Evolutionary conservation across 2,888 invertebrate genomes (phyloP).

Genomic region (Willowsia nigromaculata): DNA sequence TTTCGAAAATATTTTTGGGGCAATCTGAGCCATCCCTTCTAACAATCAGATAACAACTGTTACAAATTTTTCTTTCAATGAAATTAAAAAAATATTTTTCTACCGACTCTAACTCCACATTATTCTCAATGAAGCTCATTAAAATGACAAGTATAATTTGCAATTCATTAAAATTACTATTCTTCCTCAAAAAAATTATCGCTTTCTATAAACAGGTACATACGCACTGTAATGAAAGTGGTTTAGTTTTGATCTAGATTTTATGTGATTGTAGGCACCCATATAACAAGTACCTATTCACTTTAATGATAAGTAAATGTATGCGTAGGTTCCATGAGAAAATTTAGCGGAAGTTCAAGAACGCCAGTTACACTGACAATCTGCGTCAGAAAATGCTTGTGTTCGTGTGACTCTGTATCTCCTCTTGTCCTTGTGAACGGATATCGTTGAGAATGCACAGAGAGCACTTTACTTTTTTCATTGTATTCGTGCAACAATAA

Average conservation of each 20-base stretch:
- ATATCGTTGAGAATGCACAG: not conserved
- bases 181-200: not conserved
- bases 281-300: not conserved
- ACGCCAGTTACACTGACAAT: not conserved
- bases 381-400: not conserved
- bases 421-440: not conserved
- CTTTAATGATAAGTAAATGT: not conserved
- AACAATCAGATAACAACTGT: not conserved
- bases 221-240: conserved; percentile 9
- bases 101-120: too few species aligned
- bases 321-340: conserved; percentile 48
- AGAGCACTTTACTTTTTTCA: too few species aligned
- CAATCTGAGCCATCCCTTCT: not conserved
- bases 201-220: too few species aligned
- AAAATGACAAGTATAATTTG: too few species aligned
- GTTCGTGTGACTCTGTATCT: too few species aligned
- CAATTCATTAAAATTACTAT: too few species aligned
- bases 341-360: conserved; percentile 66
- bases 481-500: not conserved
- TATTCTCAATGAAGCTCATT: too few species aligned
- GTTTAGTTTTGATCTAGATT: not conserved
- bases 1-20: not conserved
- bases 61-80: not conserved
- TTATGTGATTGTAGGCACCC: not conserved
- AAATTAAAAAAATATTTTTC: not conserved